Conservation (phyloP, 2,797 vertebrate species). For the Halcyon chelicuti region DNA sequence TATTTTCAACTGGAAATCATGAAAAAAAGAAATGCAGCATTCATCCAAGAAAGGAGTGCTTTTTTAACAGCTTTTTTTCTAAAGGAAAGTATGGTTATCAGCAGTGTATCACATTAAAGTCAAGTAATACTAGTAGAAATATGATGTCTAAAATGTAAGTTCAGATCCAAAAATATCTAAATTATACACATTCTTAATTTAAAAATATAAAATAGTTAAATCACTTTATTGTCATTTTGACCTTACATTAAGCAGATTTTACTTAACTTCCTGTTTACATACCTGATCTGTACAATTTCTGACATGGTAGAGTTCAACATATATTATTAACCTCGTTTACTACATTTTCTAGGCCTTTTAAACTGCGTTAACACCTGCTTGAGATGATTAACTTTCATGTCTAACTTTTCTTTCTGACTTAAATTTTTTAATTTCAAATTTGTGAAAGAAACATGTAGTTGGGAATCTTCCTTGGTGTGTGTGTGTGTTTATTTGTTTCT, state of each 20-base stretch:
- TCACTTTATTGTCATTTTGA: constrained; percentile 43
- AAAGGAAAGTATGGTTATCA: not conserved
- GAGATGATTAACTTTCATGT: constrained; percentile 69
- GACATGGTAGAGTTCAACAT: constrained; percentile 59
- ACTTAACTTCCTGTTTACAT: constrained; percentile 63
- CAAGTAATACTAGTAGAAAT: not conserved
- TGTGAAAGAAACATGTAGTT: not conserved
- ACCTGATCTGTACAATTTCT: constrained; percentile 34
- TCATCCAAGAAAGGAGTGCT: constrained; percentile 62
- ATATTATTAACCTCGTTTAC: constrained; percentile 51
- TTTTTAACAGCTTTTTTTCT: not conserved
- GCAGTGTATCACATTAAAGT: not conserved
- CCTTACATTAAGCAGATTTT: constrained; percentile 54
- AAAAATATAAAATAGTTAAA: not conserved
- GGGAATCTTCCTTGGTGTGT: constrained; percentile 31
- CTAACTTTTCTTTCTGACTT: constrained; percentile 32
- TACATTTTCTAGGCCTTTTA: constrained; percentile 18
- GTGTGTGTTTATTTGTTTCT: constrained; percentile 18
- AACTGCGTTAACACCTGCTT: constrained; percentile 40
- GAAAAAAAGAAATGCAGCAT: not conserved
- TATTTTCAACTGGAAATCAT: not conserved
- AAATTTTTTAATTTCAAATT: not conserved
- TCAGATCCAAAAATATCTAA: not conserved
- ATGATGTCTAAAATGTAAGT: not conserved
- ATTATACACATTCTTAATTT: not conserved